phyloP scores from a whole-genome alignment of 64 coral and sea anemone species.

The Stichodactyla helianthus region DNA sequence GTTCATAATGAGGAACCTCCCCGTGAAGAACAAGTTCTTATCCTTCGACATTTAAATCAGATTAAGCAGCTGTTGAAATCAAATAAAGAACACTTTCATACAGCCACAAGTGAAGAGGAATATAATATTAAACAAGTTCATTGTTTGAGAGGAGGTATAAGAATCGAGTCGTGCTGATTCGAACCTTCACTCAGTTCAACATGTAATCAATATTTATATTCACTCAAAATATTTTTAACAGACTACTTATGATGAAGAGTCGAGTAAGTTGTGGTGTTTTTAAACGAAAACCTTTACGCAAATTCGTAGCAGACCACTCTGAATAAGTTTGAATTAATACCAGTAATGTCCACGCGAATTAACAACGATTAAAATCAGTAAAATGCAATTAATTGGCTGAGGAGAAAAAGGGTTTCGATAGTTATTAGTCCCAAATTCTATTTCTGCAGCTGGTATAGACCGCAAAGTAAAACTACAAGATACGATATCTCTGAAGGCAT shows the following conservation, averaged over 20 bases:
- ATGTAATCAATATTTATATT: constrained; percentile 13
- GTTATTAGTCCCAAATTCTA: background rate
- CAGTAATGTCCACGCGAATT: background rate
- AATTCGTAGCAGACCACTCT: background rate
- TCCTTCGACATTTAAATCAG: background rate
- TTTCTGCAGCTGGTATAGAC: background rate
- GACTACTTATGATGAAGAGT: constrained; percentile 1
- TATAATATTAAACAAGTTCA: constrained; percentile 10
- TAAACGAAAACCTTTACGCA: background rate
- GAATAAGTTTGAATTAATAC: background rate
- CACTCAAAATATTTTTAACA: background rate
- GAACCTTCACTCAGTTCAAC: background rate
- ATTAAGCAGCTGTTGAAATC: constrained; percentile 8
- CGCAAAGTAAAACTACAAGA: background rate
- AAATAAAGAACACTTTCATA: background rate
- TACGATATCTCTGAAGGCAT: background rate
- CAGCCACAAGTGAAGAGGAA: background rate
- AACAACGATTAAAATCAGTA: background rate
- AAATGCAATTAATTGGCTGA: background rate
- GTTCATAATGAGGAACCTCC: background rate
- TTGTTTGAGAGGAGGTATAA: background rate
- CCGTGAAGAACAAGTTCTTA: background rate
- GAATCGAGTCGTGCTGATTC: background rate
- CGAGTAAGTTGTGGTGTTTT: background rate
- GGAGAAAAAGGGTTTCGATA: background rate